Percentiles rank a stretch among this genome's conserved stretches.
phyloP scores from a whole-genome alignment of 2,888 invertebrate genomes.

The Hydriomena furcata region DNA sequence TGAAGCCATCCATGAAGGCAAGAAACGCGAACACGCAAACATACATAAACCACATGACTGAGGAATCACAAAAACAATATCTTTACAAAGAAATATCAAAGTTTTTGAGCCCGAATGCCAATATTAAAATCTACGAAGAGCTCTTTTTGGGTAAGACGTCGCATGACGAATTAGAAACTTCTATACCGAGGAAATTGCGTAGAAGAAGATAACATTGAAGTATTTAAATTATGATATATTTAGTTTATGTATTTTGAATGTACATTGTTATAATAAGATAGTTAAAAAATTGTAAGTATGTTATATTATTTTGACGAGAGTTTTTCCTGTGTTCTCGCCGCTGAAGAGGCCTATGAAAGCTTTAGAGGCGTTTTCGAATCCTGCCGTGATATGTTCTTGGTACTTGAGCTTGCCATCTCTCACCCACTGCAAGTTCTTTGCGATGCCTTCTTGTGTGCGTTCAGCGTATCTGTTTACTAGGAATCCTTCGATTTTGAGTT shows the following conservation, averaged over 20 bases:
- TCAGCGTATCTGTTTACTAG: conserved; percentile 74
- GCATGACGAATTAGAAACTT: conserved; percentile 8
- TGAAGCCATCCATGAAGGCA: conserved; percentile 34
- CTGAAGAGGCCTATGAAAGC: conserved; percentile 85
- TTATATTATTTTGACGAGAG: conserved; percentile 82
- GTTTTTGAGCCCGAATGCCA: conserved; percentile 61
- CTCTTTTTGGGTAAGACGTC: conserved; percentile 62
- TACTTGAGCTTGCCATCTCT: conserved; percentile 86
- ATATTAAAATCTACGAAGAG: conserved; percentile 69
- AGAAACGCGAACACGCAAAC: conserved; percentile 53
- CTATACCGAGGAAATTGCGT: conserved; percentile 44
- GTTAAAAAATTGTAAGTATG: background rate
- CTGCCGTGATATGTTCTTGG: conserved; percentile 85
- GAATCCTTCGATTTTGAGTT: conserved; percentile 87
- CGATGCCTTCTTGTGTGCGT: conserved; percentile 83
- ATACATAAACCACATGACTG: conserved; percentile 26
- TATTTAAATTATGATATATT: conserved; percentile 5
- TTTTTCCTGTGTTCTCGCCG: conserved; percentile 87
- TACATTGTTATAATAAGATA: conserved; percentile 11
- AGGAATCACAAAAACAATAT: conserved; percentile 32
- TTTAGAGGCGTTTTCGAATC: conserved; percentile 86
- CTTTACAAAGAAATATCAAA: conserved; percentile 68
- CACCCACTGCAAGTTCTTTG: conserved; percentile 85
- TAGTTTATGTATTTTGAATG: background rate
- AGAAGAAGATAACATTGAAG: conserved; percentile 45